These are phyloP conservation scores for Periophthalmodon schlosseri DNA, from an alignment of 2,113 vertebrate genomes.

Conservation along the genomic window DNA sequence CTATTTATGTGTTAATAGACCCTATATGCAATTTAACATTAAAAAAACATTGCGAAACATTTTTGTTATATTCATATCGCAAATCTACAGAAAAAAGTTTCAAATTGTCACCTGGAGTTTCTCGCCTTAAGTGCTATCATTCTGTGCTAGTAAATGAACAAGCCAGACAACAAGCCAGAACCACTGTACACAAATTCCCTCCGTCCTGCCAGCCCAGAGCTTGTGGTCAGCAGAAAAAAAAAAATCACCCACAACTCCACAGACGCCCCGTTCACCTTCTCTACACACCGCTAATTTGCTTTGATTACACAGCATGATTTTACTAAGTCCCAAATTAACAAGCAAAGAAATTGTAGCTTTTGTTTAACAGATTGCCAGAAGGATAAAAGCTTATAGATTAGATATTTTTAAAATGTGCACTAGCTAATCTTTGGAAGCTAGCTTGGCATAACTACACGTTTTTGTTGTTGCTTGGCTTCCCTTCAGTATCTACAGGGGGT, in stretches of 20 bases:
- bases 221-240: slow-evolving; percentile 12
- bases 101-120: neutral
- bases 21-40: too few species aligned
- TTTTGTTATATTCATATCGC: too few species aligned
- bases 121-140: neutral
- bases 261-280: slow-evolving; percentile 12
- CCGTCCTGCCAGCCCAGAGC: neutral
- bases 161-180: slow-evolving; percentile 10
- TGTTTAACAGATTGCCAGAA: slow-evolving; percentile 14
- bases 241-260: slow-evolving; percentile 3
- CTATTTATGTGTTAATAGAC: too few species aligned
- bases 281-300: slow-evolving; percentile 18
- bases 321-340: slow-evolving; percentile 8
- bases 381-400: neutral
- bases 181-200: slow-evolving; percentile 12
- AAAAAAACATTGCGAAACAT: too few species aligned
- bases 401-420: neutral
- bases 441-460: neutral
- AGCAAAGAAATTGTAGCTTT: slow-evolving; percentile 8
- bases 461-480: slow-evolving; percentile 22
- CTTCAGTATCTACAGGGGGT: slow-evolving; percentile 10
- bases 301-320: slow-evolving; percentile 16
- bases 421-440: too few species aligned
- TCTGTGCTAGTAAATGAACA: slow-evolving; percentile 13
- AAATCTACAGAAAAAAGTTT: too few species aligned